Evolutionary conservation across 1,140 invertebrate genomes (phyloP).

Genomic region (Zaprionus davidi): DNA sequence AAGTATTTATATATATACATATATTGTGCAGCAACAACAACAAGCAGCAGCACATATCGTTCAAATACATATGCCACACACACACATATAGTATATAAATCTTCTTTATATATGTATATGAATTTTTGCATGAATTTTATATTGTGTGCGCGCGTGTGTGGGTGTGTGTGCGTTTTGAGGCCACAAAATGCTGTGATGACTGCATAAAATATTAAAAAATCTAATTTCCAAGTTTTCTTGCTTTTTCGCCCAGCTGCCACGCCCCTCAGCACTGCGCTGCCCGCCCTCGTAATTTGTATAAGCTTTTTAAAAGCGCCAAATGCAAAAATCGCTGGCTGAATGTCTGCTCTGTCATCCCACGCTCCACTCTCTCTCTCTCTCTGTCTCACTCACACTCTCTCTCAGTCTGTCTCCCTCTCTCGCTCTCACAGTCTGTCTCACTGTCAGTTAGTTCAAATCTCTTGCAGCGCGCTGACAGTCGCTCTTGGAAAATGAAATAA

Average conservation of each 20-base stretch:
- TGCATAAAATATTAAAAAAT: conserved; percentile 79
- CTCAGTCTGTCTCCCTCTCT: conserved; percentile 1
- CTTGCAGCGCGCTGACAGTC: conserved; percentile 61
- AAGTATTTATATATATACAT: conserved; percentile 27
- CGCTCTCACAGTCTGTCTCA: conserved; percentile 14
- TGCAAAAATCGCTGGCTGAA: conserved; percentile 74
- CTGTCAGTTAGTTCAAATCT: conserved; percentile 64
- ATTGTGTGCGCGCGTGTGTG: conserved; percentile 35
- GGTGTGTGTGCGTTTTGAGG: conserved; percentile 56
- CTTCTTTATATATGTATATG: conserved; percentile 30
- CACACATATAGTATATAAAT: too few species aligned
- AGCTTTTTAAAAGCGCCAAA: conserved; percentile 68
- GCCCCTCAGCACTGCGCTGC: conserved; percentile 4
- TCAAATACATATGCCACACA: conserved; percentile 1
- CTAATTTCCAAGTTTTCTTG: conserved; percentile 71
- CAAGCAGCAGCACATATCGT: background rate
- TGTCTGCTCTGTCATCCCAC: conserved; percentile 28
- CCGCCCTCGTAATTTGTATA: conserved; percentile 65
- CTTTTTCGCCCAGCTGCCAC: conserved; percentile 27
- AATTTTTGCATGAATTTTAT: conserved; percentile 70
- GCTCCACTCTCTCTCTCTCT: conserved; percentile 3
- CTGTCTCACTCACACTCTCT: background rate
- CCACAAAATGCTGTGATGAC: conserved; percentile 67
- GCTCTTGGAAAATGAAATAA: conserved; percentile 64
- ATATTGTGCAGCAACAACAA: background rate